Evolutionary conservation across 2,888 invertebrate genomes (phyloP).

Genomic region (Beris chalybata): DNA sequence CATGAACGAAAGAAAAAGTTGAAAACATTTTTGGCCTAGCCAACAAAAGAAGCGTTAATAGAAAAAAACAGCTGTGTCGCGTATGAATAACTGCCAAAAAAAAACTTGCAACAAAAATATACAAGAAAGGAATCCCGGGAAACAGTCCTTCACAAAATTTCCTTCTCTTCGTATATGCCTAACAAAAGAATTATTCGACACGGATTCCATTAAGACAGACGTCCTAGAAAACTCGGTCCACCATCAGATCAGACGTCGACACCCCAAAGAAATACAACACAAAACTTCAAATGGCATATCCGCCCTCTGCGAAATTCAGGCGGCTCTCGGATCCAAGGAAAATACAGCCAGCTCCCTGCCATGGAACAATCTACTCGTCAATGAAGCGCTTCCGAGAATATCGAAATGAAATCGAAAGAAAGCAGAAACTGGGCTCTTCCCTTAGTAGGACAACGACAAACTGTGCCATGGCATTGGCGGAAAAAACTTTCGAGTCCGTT

Average conservation of each 20-base stretch:
- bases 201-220: slow-evolving; percentile 20
- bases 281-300: too few species aligned
- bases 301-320: too few species aligned
- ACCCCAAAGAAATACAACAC: too few species aligned
- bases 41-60: slow-evolving; percentile 17
- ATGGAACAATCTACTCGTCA: neutral
- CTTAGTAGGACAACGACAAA: neutral
- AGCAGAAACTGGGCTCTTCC: slow-evolving; percentile 4
- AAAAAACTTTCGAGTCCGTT: slow-evolving; percentile 19
- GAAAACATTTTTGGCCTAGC: neutral
- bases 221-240: slow-evolving; percentile 1
- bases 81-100: slow-evolving; percentile 16
- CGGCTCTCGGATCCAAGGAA: too few species aligned
- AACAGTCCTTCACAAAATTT: neutral
- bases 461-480: slow-evolving; percentile 3
- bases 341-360: too few species aligned
- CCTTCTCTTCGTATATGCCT: neutral
- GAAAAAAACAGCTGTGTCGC: slow-evolving; percentile 16
- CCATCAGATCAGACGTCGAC: slow-evolving; percentile 2
- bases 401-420: slow-evolving; percentile 17
- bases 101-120: slow-evolving; percentile 3
- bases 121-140: slow-evolving; percentile 1
- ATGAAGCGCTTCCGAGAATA: slow-evolving; percentile 5
- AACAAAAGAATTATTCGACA: slow-evolving; percentile 22
- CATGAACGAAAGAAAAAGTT: neutral